Evolutionary conservation across 1,140 invertebrate species (phyloP), one percentile per base, ranked within the genome.

Genomic region (Diuraphis noxia): DNA sequence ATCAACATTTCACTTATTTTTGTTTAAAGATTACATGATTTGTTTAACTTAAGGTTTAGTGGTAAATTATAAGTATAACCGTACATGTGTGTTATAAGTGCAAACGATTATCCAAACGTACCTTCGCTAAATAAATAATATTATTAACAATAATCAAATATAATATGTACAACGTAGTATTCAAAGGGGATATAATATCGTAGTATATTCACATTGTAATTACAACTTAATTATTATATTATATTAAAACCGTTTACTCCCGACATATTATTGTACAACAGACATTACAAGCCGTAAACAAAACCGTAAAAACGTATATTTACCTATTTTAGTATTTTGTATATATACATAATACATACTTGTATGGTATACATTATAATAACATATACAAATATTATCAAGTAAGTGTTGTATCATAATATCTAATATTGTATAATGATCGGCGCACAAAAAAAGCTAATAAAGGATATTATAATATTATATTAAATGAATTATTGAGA

Each of bases 31-130:
- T 40, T 88, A 88, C 87, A 88, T 56, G 87, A 56, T 72, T 43
- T 89, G 36, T 89, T 89, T 89, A 43, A 72, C 63, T 77, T 79
- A 43, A 41, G 25, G 52, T 89, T 89, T 89, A 89, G n/a, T 89
- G 63, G 88, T 77, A 89, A 89, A 89, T 72, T 77, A n/a, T n/a
- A 43, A 86, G 56, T 72, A 34, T 86, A 86, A 86, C 84, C 84
- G 43, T 86, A 86, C n/a, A 49, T 52, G 30, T 56, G 25, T 88
- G 21, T 88, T n/a, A 72, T 88, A 89, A 56, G 88, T 89, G 88
- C 63, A 89, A 79, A 89, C 88, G 88, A 89, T 72, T 89, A 89
- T 89, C 63, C 88, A 89, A 89, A 72, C 63, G 43, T 77, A 89
- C 40, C 88, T 89, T 79, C 88, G n/a, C 88, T 79, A 79, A 89